Evolutionary conservation across 2,888 invertebrate species (phyloP).

Genomic region (Lobophora halterata): DNA sequence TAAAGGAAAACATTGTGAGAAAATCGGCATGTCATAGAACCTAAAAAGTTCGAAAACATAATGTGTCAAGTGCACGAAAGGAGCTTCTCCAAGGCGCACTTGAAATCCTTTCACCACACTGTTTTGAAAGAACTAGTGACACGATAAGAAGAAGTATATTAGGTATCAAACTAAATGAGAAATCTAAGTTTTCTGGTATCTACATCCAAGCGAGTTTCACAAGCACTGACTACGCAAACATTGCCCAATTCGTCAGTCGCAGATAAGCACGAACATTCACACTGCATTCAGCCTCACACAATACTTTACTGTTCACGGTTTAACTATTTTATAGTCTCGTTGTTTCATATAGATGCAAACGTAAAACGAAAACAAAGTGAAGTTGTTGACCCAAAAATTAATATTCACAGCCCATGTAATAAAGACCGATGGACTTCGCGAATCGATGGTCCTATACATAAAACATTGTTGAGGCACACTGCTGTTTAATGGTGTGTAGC

Average conservation of each 20-base stretch:
- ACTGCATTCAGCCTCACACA: slow-evolving; percentile 21
- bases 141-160: too few species aligned
- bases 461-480: slow-evolving; percentile 55
- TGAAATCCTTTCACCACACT: too few species aligned
- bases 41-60: too few species aligned
- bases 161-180: too few species aligned
- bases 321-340: slow-evolving; percentile 40
- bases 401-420: slow-evolving; percentile 70
- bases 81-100: too few species aligned
- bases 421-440: slow-evolving; percentile 67
- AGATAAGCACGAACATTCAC: slow-evolving; percentile 36
- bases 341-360: slow-evolving; percentile 43
- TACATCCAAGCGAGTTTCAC: slow-evolving; percentile 27
- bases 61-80: too few species aligned
- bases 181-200: slow-evolving; percentile 17
- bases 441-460: slow-evolving; percentile 72
- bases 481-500: slow-evolving; percentile 26
- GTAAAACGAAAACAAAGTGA: slow-evolving; percentile 49
- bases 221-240: slow-evolving; percentile 20
- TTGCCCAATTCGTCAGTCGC: slow-evolving; percentile 27
- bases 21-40: too few species aligned
- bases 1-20: too few species aligned
- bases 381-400: slow-evolving; percentile 76
- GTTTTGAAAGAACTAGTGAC: too few species aligned
- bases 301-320: slow-evolving; percentile 26